phyloP scores from a whole-genome alignment of 2,113 vertebrate species.

The Oceanites oceanicus region DNA sequence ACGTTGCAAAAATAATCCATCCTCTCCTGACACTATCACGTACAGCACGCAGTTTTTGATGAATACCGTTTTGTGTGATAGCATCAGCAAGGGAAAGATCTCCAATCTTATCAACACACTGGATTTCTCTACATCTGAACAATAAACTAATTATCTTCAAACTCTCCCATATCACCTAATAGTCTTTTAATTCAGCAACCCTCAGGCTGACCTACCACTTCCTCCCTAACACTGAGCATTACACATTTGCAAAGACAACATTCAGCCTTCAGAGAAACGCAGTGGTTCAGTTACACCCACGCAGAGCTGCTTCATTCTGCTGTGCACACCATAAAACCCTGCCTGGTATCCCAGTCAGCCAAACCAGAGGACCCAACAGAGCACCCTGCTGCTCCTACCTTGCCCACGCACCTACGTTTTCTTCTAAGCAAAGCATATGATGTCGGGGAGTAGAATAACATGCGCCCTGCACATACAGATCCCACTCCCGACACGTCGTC shows the following conservation, averaged over 20 bases:
- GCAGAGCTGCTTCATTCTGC: background rate
- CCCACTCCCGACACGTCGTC: background rate
- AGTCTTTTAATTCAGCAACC: background rate
- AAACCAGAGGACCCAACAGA: background rate
- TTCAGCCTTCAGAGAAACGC: background rate
- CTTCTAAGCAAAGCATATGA: background rate
- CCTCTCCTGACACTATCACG: background rate
- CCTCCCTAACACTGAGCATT: background rate
- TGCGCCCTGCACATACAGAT: background rate
- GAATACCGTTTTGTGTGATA: background rate
- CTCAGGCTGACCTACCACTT: background rate
- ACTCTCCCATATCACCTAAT: background rate
- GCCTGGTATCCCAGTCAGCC: background rate
- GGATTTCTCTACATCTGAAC: background rate
- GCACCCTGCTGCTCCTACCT: constrained; percentile 24
- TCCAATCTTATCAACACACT: background rate
- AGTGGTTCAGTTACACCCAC: background rate
- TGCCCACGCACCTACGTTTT: constrained; percentile 10
- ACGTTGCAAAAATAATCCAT: background rate
- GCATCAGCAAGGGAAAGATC: background rate
- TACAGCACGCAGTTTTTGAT: background rate
- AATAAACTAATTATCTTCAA: background rate
- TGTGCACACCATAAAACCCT: background rate
- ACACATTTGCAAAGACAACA: background rate
- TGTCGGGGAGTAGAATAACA: background rate